Evolutionary conservation across 2,797 vertebrate genomes (phyloP).

Genomic region (Onychomys arenicola): DNA sequence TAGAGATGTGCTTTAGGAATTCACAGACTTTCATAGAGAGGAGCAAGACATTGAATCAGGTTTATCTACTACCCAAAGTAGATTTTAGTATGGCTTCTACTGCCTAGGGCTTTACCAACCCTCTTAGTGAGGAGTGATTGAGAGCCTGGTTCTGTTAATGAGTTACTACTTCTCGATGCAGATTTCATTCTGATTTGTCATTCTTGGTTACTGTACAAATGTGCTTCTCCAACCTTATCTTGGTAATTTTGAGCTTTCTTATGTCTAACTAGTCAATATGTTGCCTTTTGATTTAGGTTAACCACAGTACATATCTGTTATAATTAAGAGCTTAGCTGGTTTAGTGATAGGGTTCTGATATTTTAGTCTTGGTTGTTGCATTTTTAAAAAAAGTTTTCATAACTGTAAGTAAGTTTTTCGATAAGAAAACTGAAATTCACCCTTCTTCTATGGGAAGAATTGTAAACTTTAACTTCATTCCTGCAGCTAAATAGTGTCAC

Average conservation of each 20-base stretch:
- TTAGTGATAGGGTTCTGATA: not conserved
- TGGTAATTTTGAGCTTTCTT: not conserved
- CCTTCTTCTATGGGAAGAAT: not conserved
- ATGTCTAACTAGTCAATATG: not conserved
- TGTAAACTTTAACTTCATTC: constrained; percentile 38
- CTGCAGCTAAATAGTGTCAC: not conserved
- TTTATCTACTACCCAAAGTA: not conserved
- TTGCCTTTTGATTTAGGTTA: constrained; percentile 33
- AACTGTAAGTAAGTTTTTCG: not conserved
- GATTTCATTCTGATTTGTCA: not conserved
- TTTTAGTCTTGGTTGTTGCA: not conserved
- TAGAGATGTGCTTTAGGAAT: constrained; percentile 39
- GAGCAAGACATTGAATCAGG: not conserved
- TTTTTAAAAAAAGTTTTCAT: not conserved
- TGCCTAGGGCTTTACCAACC: not conserved
- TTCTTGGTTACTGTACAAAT: not conserved
- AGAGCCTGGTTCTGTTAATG: not conserved
- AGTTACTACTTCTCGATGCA: not conserved
- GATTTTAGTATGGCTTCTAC: not conserved
- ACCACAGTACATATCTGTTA: not conserved
- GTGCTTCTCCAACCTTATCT: not conserved
- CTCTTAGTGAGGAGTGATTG: not conserved
- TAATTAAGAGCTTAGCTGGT: not conserved
- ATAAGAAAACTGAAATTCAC: constrained; percentile 18
- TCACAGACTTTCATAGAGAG: constrained; percentile 37